phyloP scores from a whole-genome alignment of 2,797 vertebrate species.

The Setipinna tenuifilis region DNA sequence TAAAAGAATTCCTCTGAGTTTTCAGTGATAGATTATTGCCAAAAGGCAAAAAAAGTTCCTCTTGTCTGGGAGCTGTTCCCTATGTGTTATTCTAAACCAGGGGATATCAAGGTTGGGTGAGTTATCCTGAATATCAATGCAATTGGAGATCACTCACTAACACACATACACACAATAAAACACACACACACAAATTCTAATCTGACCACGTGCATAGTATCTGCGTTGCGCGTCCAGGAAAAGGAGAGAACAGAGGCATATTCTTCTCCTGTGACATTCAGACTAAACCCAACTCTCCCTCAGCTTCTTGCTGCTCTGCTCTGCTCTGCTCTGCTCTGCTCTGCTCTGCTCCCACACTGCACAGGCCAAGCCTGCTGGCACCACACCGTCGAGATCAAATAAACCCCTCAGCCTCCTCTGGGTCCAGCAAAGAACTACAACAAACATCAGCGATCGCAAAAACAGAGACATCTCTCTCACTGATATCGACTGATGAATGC shows the following conservation, averaged over 20 bases:
- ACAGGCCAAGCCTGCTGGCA: background rate
- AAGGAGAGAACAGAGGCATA: constrained; percentile 29
- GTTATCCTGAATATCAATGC: background rate
- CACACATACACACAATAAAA: background rate
- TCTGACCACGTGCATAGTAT: constrained; percentile 60
- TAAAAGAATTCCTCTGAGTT: constrained; percentile 4
- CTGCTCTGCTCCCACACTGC: background rate
- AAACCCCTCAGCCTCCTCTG: background rate
- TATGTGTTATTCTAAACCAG: background rate
- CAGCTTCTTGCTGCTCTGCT: background rate
- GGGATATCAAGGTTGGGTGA: background rate
- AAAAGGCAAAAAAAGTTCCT: background rate
- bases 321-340: background rate
- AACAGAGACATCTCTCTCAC: background rate
- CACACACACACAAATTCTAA: constrained; percentile 29
- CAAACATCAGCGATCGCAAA: background rate
- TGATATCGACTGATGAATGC: background rate
- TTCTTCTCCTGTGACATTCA: constrained; percentile 58
- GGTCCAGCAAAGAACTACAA: background rate
- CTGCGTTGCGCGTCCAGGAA: constrained; percentile 37
- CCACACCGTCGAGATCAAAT: background rate
- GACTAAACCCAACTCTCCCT: constrained; percentile 49
- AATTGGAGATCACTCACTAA: background rate
- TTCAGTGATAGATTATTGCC: constrained; percentile 25
- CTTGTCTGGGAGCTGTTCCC: background rate